These are phyloP conservation scores for Druon quercuslanigerum DNA, from an alignment of 1,140 invertebrate genomes.

Conservation along the genomic window DNA sequence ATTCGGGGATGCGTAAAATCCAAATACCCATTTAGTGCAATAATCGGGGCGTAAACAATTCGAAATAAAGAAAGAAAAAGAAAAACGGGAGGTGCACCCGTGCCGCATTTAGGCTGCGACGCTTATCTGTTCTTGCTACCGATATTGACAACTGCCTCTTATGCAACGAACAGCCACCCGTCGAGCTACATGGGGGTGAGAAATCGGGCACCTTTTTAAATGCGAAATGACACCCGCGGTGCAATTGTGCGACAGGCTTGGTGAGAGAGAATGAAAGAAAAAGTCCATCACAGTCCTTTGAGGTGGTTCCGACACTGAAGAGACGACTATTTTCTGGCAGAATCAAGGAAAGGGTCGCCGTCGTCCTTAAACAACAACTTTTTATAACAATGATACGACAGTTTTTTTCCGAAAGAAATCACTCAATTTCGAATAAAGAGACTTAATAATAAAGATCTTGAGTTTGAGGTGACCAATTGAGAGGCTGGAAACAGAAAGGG, in stretches of 20 bases:
- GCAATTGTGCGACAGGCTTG: conserved; percentile 58
- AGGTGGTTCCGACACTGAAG: background rate
- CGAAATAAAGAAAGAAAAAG: conserved; percentile 39
- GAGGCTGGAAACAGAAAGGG: too few species aligned
- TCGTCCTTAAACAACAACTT: background rate
- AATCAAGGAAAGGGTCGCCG: background rate
- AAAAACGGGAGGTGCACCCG: conserved; percentile 31
- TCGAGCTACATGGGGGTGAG: conserved; percentile 65
- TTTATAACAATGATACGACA: too few species aligned
- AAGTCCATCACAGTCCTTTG: conserved; percentile 9
- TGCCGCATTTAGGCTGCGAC: background rate
- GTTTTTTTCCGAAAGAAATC: too few species aligned
- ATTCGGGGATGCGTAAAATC: conserved; percentile 73
- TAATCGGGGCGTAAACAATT: conserved; percentile 71
- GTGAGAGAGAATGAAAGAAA: conserved; percentile 41
- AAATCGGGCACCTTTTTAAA: conserved; percentile 67
- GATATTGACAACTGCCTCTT: conserved; percentile 38
- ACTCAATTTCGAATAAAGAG: too few species aligned
- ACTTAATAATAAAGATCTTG: background rate
- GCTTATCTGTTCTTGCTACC: conserved; percentile 37
- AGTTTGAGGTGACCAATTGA: background rate
- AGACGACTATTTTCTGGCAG: background rate
- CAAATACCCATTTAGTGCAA: conserved; percentile 63
- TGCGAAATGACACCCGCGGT: conserved; percentile 64
- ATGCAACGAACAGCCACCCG: conserved; percentile 54